Percentiles rank a stretch among this genome's conserved stretches.
phyloP scores from a whole-genome alignment of 2,888 invertebrate species.

The Aelia acuminata region DNA sequence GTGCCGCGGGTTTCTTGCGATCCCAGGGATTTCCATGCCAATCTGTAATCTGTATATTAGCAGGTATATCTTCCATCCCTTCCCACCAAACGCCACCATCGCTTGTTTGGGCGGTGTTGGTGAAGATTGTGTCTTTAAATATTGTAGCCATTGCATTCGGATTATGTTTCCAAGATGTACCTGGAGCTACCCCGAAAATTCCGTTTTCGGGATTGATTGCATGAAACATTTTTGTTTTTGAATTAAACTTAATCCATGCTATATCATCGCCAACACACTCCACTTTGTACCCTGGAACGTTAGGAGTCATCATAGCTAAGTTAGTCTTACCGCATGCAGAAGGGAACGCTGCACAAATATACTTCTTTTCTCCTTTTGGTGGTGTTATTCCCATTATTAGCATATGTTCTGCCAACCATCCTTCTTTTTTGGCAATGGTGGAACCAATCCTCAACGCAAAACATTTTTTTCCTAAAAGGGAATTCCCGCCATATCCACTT shows the following conservation, averaged over 20 bases:
- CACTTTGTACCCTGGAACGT: slow-evolving; percentile 86
- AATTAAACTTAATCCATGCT: slow-evolving; percentile 97
- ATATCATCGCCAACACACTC: slow-evolving; percentile 98
- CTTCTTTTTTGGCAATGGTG: slow-evolving; percentile 93
- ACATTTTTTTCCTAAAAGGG: slow-evolving; percentile 96
- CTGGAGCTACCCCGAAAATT: slow-evolving; percentile 98
- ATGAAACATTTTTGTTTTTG: slow-evolving; percentile 82
- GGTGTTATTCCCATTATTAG: slow-evolving; percentile 96
- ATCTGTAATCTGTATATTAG: slow-evolving; percentile 76
- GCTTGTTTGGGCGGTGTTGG: slow-evolving; percentile 94
- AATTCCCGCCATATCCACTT: slow-evolving; percentile 98
- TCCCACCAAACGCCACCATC: slow-evolving; percentile 99
- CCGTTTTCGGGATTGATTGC: slow-evolving; percentile 99
- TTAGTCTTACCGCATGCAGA: slow-evolving; percentile 99
- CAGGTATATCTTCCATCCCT: slow-evolving; percentile 87
- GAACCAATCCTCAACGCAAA: slow-evolving; percentile 97
- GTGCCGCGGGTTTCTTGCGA: slow-evolving; percentile 88
- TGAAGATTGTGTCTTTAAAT: slow-evolving; percentile 93
- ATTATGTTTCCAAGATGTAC: slow-evolving; percentile 91
- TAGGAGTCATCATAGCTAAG: slow-evolving; percentile 97
- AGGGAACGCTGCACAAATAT: slow-evolving; percentile 98
- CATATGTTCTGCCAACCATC: slow-evolving; percentile 99
- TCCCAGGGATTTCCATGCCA: slow-evolving; percentile 89
- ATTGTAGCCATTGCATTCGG: slow-evolving; percentile 97
- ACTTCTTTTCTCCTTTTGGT: slow-evolving; percentile 82